These are phyloP conservation scores for Drosophila quadrilineata DNA, from an alignment of 1,140 invertebrate genomes.

Conservation along the genomic window DNA sequence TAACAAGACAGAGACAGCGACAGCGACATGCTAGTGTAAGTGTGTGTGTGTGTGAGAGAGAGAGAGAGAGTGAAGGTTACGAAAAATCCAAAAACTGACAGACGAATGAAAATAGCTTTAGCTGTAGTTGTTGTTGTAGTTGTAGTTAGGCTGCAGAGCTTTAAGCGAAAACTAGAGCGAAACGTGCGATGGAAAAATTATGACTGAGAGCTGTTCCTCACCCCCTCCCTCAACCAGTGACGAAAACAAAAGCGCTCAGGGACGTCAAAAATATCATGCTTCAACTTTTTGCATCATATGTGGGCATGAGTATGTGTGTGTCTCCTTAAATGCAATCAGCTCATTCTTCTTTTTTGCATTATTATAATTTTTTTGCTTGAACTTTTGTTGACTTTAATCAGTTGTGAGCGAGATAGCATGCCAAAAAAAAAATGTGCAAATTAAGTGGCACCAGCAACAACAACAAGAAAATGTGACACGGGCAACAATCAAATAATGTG, in stretches of 20 bases:
- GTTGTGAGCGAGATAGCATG: neutral
- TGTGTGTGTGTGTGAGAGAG: neutral
- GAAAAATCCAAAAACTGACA: too few species aligned
- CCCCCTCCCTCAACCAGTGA: too few species aligned
- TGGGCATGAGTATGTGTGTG: neutral
- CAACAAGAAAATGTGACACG: conserved; percentile 12
- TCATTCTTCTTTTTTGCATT: too few species aligned
- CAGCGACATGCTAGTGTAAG: neutral
- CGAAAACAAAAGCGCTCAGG: too few species aligned
- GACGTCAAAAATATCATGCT: too few species aligned
- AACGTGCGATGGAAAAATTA: too few species aligned
- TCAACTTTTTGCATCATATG: too few species aligned
- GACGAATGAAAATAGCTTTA: too few species aligned
- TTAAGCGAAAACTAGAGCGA: too few species aligned
- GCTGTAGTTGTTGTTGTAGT: too few species aligned
- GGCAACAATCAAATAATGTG: conserved; percentile 44
- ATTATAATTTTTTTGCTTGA: conserved; percentile 2
- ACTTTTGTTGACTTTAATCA: conserved; percentile 51
- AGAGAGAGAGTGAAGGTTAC: neutral
- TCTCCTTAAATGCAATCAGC: conserved; percentile 24
- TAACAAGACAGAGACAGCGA: conserved; percentile 2
- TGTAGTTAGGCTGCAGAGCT: too few species aligned
- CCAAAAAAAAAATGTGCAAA: conserved; percentile 26
- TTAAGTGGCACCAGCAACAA: conserved; percentile 25
- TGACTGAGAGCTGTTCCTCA: too few species aligned